These are phyloP conservation scores for Stichopus chloronotus DNA, from an alignment of 35 echinoderm and acorn worm species.

Conservation along the genomic window DNA sequence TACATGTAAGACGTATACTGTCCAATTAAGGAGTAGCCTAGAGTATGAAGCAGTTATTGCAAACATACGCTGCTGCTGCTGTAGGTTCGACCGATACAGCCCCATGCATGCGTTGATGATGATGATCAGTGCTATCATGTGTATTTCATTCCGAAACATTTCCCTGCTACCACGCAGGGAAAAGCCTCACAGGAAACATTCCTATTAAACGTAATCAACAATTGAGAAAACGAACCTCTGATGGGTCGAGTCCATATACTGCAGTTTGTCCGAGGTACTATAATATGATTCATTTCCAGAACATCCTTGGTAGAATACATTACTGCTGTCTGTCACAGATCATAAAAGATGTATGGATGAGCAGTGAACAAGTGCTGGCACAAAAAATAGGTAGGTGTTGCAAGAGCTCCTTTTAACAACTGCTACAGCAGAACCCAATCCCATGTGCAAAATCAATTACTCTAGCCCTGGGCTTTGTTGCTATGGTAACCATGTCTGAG, in stretches of 20 bases:
- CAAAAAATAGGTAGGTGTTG: conserved; percentile 8
- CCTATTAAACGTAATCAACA: not conserved
- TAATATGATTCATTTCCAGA: conserved; percentile 43
- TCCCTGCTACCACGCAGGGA: not conserved
- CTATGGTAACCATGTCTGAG: conserved; percentile 57
- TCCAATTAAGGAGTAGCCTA: too few relatives aligned
- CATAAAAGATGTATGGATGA: conserved; percentile 13
- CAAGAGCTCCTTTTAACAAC: conserved; percentile 27
- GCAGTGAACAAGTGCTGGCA: not conserved
- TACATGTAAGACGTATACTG: too few relatives aligned
- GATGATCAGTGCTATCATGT: too few relatives aligned
- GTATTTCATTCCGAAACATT: too few relatives aligned
- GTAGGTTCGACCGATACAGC: too few relatives aligned
- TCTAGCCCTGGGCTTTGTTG: conserved; percentile 44
- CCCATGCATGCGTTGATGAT: too few relatives aligned
- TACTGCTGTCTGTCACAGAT: conserved; percentile 28
- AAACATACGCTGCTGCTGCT: too few relatives aligned
- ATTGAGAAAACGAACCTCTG: conserved; percentile 16
- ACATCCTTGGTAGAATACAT: conserved; percentile 57
- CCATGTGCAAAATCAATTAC: conserved; percentile 65
- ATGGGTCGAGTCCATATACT: conserved; percentile 44
- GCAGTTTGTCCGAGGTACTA: conserved; percentile 34
- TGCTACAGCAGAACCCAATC: conserved; percentile 41
- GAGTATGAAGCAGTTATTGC: too few relatives aligned
- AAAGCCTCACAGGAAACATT: not conserved